phyloP scores from a whole-genome alignment of 1,140 invertebrate species.

The Pectinophora gossypiella region DNA sequence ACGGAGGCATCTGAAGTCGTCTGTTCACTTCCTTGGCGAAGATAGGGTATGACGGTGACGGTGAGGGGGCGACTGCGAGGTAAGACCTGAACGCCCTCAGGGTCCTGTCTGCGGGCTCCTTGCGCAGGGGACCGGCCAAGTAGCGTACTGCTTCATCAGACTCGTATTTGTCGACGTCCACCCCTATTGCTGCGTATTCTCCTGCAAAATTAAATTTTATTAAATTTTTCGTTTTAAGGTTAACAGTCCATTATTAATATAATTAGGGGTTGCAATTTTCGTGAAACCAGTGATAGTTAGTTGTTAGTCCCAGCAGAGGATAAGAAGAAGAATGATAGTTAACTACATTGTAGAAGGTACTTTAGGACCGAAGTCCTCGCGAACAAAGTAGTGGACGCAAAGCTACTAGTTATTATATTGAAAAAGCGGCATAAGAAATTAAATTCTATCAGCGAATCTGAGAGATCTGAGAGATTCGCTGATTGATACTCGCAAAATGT shows the following conservation, averaged over 20 bases:
- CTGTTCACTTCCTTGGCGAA: slow-evolving; percentile 87
- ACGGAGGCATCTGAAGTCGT: slow-evolving; percentile 87
- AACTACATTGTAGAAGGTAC: too few species aligned
- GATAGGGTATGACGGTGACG: slow-evolving; percentile 82
- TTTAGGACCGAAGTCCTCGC: too few species aligned
- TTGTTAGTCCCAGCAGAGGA: too few species aligned
- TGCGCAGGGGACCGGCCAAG: slow-evolving; percentile 82
- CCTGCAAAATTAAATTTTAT: slow-evolving; percentile 67
- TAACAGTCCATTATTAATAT: background rate
- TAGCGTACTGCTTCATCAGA: slow-evolving; percentile 83
- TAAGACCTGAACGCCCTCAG: slow-evolving; percentile 82
- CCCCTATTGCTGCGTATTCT: slow-evolving; percentile 93
- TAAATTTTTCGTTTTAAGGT: background rate
- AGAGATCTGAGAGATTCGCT: too few species aligned
- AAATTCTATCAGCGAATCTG: too few species aligned
- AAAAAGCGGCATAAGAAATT: too few species aligned
- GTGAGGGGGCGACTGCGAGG: slow-evolving; percentile 83
- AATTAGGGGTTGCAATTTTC: too few species aligned
- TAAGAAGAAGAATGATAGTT: too few species aligned
- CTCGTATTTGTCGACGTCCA: slow-evolving; percentile 93
- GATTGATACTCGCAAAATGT: too few species aligned
- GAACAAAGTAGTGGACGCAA: too few species aligned
- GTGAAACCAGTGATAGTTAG: background rate
- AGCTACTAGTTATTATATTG: too few species aligned
- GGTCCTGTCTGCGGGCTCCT: slow-evolving; percentile 72